Evolutionary conservation across 1,140 invertebrate genomes (phyloP).

Genomic region (Eciton burchellii): DNA sequence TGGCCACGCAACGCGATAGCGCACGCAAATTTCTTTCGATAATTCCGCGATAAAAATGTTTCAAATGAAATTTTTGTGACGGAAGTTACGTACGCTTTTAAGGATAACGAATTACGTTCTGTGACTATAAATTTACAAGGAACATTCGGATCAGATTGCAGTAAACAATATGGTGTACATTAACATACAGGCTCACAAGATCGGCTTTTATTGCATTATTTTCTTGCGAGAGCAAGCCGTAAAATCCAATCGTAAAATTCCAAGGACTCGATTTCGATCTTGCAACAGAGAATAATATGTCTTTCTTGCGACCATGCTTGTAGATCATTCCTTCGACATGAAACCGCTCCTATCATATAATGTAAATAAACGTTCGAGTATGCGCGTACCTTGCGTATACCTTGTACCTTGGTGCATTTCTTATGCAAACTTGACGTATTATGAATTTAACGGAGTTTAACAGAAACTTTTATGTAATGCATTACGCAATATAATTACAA

Average conservation of each 20-base stretch:
- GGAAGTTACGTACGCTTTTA: background rate
- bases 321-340: slow-evolving; percentile 18
- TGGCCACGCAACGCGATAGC: background rate
- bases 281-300: background rate
- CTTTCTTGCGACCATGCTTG: background rate
- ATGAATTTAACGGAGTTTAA: background rate
- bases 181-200: background rate
- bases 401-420: slow-evolving; percentile 10
- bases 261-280: background rate
- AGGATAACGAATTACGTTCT: background rate
- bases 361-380: slow-evolving; percentile 23
- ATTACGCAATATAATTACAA: background rate
- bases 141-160: background rate
- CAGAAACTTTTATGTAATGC: background rate
- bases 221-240: background rate
- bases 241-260: background rate
- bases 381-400: too few relatives aligned
- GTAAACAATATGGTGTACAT: background rate
- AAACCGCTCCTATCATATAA: slow-evolving; percentile 12
- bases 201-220: background rate
- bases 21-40: background rate
- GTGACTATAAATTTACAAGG: background rate
- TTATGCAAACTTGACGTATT: slow-evolving; percentile 4
- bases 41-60: background rate
- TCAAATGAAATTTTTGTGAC: background rate